Conservation (phyloP, 2,113 vertebrate genomes). For the Brienomyrus brachyistius region DNA sequence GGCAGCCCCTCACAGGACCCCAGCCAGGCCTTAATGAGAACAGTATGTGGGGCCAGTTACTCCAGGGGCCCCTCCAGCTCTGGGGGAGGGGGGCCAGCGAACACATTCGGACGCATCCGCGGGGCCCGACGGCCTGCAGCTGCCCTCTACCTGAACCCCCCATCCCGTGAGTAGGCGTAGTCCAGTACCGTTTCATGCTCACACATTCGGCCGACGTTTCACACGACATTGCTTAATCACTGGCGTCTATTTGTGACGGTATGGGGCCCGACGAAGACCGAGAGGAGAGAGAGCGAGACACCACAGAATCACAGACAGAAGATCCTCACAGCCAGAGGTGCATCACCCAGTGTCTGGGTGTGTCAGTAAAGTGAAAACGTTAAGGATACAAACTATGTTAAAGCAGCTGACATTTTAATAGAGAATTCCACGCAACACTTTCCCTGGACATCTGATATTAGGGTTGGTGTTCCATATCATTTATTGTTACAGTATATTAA, state of each 20-base stretch:
- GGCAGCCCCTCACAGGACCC: not conserved
- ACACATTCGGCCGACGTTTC: not conserved
- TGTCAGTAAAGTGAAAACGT: not conserved
- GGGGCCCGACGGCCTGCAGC: not conserved
- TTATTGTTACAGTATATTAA: not conserved
- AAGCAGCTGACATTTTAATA: not conserved
- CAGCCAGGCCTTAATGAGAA: constrained; percentile 50
- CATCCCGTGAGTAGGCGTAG: not conserved
- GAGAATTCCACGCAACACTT: not conserved
- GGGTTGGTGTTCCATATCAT: not conserved
- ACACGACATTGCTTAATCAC: not conserved
- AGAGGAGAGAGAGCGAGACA: not conserved
- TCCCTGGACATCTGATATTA: not conserved
- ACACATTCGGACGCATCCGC: not conserved
- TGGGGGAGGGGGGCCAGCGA: not conserved
- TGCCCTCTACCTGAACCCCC: not conserved
- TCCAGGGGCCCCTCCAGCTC: constrained; percentile 5
- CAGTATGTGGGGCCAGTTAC: constrained; percentile 35
- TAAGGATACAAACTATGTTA: not conserved
- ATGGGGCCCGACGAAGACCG: not conserved
- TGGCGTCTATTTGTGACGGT: not conserved
- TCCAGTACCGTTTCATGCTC: not conserved
- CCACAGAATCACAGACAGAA: not conserved
- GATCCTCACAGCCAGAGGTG: not conserved
- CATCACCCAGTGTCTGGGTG: not conserved